Conservation (phyloP, 2,888 invertebrate species). For the Podotricha telesiphe region DNA sequence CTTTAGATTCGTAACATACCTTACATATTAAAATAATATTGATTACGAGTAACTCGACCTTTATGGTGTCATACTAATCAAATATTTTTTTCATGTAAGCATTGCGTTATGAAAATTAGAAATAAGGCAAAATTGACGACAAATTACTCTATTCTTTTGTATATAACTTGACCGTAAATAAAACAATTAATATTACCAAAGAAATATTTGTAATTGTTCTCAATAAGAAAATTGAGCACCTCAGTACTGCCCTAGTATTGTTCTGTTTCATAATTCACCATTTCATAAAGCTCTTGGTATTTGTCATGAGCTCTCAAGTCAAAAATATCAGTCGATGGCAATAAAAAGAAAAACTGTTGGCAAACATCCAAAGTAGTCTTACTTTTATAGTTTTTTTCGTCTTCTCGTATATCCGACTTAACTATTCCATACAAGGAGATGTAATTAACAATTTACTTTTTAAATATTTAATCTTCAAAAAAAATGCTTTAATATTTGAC, state of each 20-base stretch:
- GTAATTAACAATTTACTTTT: not conserved
- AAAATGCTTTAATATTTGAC: too few relatives aligned
- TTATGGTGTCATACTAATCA: too few relatives aligned
- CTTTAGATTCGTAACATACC: too few relatives aligned
- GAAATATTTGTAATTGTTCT: not conserved
- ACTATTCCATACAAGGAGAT: not conserved
- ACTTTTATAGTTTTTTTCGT: constrained; percentile 24
- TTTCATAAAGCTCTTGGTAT: constrained; percentile 19
- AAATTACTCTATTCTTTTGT: not conserved
- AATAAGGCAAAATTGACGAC: too few relatives aligned
- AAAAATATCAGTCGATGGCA: constrained; percentile 38
- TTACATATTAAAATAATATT: too few relatives aligned
- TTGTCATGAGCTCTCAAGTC: constrained; percentile 27
- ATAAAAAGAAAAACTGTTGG: constrained; percentile 39
- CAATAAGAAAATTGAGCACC: not conserved
- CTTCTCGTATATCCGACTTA: constrained; percentile 9
- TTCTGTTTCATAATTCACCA: constrained; percentile 21
- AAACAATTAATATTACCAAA: constrained; percentile 1
- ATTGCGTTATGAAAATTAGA: too few relatives aligned
- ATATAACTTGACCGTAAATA: not conserved
- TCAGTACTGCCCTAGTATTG: not conserved
- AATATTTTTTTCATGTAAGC: too few relatives aligned
- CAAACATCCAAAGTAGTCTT: constrained; percentile 35
- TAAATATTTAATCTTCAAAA: too few relatives aligned
- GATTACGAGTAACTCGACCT: too few relatives aligned